Evolutionary conservation across 2,888 invertebrate genomes (phyloP).

Genomic region (Hermaeophaga mercurialis): DNA sequence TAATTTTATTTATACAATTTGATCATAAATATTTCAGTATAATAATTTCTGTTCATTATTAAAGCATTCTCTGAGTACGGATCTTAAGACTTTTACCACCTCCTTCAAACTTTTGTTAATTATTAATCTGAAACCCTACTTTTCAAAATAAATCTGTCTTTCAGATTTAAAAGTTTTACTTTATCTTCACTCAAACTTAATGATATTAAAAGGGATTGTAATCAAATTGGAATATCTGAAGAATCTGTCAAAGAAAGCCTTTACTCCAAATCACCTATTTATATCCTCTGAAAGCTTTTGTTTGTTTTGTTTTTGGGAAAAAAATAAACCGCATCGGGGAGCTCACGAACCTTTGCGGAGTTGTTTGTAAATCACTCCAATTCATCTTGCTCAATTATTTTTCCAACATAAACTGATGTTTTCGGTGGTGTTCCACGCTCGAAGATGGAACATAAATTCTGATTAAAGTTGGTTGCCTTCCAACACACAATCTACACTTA

Average conservation of each 20-base stretch:
- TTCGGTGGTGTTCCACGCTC: conserved; percentile 28
- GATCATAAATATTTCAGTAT: no score
- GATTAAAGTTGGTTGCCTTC: conserved; percentile 32
- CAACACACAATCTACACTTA: conserved; percentile 29
- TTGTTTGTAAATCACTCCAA: conserved; percentile 19
- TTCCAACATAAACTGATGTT: conserved; percentile 22
- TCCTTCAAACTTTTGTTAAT: no score
- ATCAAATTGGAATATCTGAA: no score
- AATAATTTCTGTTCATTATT: no score
- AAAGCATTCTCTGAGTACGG: no score
- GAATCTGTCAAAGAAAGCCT: background rate
- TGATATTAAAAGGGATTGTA: no score
- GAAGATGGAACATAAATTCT: conserved; percentile 33
- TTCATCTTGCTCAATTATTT: conserved; percentile 25
- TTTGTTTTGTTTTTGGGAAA: background rate
- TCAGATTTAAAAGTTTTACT: no score
- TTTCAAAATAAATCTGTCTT: no score
- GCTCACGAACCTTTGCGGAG: background rate
- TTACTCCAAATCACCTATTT: background rate
- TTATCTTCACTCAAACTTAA: no score
- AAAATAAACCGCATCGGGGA: background rate
- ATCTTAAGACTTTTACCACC: no score
- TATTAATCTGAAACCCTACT: no score
- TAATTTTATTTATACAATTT: no score
- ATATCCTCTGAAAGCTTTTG: background rate